These are phyloP conservation scores for Patiria miniata DNA, from an alignment of 35 echinoderm and acorn worm species.

Conservation along the genomic window DNA sequence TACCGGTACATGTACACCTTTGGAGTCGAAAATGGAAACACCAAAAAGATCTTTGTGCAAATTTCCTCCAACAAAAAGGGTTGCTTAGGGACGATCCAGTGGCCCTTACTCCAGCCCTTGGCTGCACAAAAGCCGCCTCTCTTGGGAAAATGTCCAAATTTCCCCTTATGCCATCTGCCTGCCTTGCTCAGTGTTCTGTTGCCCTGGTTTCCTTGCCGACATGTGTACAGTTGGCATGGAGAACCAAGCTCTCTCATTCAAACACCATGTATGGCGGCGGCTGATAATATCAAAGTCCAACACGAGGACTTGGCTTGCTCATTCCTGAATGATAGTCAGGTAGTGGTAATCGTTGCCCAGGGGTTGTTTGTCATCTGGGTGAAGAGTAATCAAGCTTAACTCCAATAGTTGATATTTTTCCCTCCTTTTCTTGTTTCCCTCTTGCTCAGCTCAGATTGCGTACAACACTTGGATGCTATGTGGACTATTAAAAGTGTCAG, in stretches of 20 bases:
- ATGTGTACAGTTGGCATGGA: conserved; percentile 27
- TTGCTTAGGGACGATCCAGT: not conserved
- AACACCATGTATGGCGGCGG: not conserved
- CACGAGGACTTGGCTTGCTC: not conserved
- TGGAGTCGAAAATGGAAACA: not conserved
- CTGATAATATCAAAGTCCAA: conserved; percentile 6
- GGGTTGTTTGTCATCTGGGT: too few relatives aligned
- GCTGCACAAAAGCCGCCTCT: not conserved
- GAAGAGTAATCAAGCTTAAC: too few relatives aligned
- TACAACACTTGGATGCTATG: too few relatives aligned
- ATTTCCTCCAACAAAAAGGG: not conserved
- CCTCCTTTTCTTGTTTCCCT: too few relatives aligned
- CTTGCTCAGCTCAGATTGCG: too few relatives aligned
- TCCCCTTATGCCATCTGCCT: not conserved
- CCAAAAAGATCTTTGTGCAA: not conserved
- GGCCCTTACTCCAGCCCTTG: not conserved
- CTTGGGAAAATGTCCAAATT: not conserved
- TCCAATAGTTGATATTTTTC: too few relatives aligned
- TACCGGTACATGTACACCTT: not conserved
- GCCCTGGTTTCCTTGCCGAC: conserved; percentile 1
- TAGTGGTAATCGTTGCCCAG: not conserved
- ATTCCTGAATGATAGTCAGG: not conserved
- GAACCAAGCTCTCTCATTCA: not conserved
- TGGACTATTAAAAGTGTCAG: too few relatives aligned
- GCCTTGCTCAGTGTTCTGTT: not conserved